A percentile compares a stretch with the other conserved stretches of the same genome.
Conservation (phyloP, 2,113 vertebrate species). For the Vulpes vulpes region DNA sequence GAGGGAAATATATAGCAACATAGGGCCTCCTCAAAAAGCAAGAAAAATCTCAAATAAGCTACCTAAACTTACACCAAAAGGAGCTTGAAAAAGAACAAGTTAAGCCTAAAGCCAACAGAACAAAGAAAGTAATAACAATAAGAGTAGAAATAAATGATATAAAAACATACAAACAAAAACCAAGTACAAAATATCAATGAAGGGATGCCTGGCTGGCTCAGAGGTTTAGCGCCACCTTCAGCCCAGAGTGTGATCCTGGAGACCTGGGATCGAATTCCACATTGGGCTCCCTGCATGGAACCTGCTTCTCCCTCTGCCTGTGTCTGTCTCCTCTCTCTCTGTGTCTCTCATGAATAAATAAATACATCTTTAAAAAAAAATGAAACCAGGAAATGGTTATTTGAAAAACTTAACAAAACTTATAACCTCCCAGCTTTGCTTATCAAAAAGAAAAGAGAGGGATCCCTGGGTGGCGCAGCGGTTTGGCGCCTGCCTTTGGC, state of each 20-base stretch:
- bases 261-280: too few species aligned
- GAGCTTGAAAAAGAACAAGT: not conserved
- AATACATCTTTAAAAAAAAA: too few species aligned
- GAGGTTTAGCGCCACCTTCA: too few species aligned
- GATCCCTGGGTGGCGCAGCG: too few species aligned
- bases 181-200: not conserved
- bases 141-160: not conserved
- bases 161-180: not conserved
- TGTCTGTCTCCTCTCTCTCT: too few species aligned
- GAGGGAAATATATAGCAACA: not conserved
- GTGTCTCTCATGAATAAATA: too few species aligned
- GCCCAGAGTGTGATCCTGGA: too few species aligned
- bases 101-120: not conserved
- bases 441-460: not conserved
- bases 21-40: not conserved
- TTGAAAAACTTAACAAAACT: not conserved
- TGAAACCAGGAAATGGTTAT: not conserved
- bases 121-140: not conserved
- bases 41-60: not conserved
- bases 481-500: too few species aligned
- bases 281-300: too few species aligned
- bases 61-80: not conserved
- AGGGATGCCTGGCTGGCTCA: too few species aligned
- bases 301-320: too few species aligned
- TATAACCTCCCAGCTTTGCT: not conserved